Evolutionary conservation across 2,797 vertebrate genomes (phyloP).

Genomic region (Microchirus variegatus): DNA sequence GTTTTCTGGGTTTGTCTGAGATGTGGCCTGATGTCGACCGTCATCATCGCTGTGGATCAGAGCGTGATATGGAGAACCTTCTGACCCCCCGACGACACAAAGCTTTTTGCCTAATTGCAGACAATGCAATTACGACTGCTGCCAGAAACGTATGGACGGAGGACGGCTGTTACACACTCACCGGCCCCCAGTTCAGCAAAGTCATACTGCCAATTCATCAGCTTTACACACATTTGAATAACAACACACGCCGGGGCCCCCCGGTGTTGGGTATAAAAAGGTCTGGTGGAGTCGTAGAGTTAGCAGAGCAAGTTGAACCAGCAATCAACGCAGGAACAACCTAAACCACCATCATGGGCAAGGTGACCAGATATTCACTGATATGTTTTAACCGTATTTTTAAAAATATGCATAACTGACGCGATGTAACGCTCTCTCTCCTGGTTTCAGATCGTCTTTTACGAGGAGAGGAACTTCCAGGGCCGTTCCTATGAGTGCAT

Average conservation of each 20-base stretch:
- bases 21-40: slow-evolving; percentile 27
- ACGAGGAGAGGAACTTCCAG: slow-evolving; percentile 83
- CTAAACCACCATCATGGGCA: slow-evolving; percentile 80
- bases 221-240: slow-evolving; percentile 80
- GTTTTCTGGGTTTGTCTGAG: slow-evolving; percentile 19
- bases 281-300: slow-evolving; percentile 54
- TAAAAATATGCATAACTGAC: not conserved
- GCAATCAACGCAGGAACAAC: slow-evolving; percentile 64
- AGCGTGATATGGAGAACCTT: slow-evolving; percentile 72
- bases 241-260: slow-evolving; percentile 75
- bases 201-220: slow-evolving; percentile 82
- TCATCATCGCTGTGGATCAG: slow-evolving; percentile 33
- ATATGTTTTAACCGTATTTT: not conserved
- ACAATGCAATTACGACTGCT: slow-evolving; percentile 73
- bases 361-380: slow-evolving; percentile 67
- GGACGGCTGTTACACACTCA: slow-evolving; percentile 75
- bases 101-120: slow-evolving; percentile 67
- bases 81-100: slow-evolving; percentile 62
- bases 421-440: not conserved
- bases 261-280: slow-evolving; percentile 78
- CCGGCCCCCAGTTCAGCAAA: slow-evolving; percentile 77
- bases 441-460: slow-evolving; percentile 77
- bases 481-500: slow-evolving; percentile 82
- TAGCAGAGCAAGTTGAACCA: slow-evolving; percentile 76
- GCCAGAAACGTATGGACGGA: slow-evolving; percentile 83